Percentiles rank a stretch among this genome's conserved stretches.
These are phyloP conservation scores for Zygaena filipendulae DNA, from an alignment of 2,888 invertebrate species.

Conservation along the genomic window DNA sequence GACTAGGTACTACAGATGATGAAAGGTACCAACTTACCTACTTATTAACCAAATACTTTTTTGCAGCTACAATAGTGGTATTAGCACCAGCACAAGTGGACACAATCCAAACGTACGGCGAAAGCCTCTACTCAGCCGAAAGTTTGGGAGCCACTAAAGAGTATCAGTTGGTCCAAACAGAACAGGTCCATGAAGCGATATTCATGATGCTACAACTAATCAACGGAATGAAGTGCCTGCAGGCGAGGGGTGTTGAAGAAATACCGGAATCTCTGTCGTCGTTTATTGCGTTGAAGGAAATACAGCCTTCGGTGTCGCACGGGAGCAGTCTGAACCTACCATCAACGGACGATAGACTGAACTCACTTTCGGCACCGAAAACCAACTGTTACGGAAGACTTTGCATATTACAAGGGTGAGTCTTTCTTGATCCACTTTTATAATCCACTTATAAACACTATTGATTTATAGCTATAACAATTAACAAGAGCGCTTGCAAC, in stretches of 20 bases:
- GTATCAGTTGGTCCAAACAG: constrained; percentile 52
- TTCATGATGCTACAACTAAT: constrained; percentile 85
- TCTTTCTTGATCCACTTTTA: constrained; percentile 11
- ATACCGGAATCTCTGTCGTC: constrained; percentile 76
- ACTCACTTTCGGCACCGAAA: constrained; percentile 56
- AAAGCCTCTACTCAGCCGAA: constrained; percentile 67
- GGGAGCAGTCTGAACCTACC: constrained; percentile 35
- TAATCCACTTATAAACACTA: constrained; percentile 12
- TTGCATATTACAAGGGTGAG: constrained; percentile 81
- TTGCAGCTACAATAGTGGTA: constrained; percentile 81
- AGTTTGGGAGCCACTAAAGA: constrained; percentile 42
- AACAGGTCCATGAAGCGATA: constrained; percentile 73
- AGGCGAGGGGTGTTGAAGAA: constrained; percentile 86
- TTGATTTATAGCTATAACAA: no score
- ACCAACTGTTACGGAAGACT: constrained; percentile 70
- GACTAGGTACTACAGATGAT: no score
- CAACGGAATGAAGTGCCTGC: constrained; percentile 83
- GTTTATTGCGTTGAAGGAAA: constrained; percentile 77
- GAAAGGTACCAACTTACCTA: no score
- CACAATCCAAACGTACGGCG: constrained; percentile 77
- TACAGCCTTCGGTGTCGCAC: constrained; percentile 26
- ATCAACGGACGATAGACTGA: constrained; percentile 47
- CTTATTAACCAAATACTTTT: constrained; percentile 1
- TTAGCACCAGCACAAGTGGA: constrained; percentile 79
- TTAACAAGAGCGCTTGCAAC: no score